Conservation (phyloP, 2,113 vertebrate genomes). For the Etheostoma cragini region DNA sequence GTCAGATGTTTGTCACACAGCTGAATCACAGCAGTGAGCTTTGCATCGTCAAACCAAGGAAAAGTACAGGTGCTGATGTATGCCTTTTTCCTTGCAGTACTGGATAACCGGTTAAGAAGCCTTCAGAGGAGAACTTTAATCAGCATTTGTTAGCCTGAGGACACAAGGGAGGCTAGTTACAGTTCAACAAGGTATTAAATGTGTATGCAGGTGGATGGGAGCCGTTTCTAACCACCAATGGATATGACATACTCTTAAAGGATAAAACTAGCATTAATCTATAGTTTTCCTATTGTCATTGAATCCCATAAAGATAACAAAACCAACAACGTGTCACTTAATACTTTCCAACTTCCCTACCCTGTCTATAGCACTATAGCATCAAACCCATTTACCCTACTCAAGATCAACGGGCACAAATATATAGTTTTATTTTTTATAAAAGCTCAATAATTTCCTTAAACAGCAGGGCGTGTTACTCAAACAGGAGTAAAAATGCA, state of each 20-base stretch:
- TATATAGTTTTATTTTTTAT: neutral
- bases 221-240: neutral
- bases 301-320: neutral
- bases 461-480: neutral
- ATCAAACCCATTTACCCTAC: neutral
- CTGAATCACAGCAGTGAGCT: slow-evolving; percentile 58
- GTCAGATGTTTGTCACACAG: slow-evolving; percentile 55
- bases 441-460: neutral
- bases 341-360: neutral
- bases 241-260: neutral
- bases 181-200: neutral
- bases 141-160: neutral
- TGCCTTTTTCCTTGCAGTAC: slow-evolving; percentile 28
- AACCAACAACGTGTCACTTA: neutral
- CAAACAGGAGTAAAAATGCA: too few relatives aligned
- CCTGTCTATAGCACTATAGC: neutral
- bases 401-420: neutral
- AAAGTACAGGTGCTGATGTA: slow-evolving; percentile 57
- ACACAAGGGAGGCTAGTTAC: neutral
- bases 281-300: neutral
- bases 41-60: slow-evolving; percentile 19
- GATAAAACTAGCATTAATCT: neutral
- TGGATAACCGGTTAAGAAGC: slow-evolving; percentile 13
- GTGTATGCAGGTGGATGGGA: neutral
- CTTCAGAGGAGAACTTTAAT: neutral